Base-by-base conservation (phyloP, 1,140 invertebrate genomes). In the Euura lappo region DNA sequence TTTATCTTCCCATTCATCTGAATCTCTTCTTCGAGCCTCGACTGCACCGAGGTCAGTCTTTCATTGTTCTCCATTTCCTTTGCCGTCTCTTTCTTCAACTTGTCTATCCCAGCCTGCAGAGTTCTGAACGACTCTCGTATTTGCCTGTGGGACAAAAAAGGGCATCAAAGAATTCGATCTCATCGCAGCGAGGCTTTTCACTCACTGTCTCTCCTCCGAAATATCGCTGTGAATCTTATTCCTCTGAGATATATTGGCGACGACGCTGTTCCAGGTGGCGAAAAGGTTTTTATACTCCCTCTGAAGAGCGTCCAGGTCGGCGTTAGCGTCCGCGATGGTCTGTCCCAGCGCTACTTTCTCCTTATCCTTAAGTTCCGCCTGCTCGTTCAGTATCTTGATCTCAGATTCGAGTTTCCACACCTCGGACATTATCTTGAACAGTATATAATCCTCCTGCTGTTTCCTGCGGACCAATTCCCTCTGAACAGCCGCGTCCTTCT, bases 201-300 rank as follows among this genome's bases (percentile, higher is more conserved):
- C 82, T 84, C 84, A 93, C 92, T 80, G 85, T 78, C 91, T 89
- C 76, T 93, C 90, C 72, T 88, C 78, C 44, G 85, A 84, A 3
- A 93, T 87, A 76, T 91, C 90, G 74, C 90, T 89, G 68, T 91
- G 88, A 4, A 92, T 89, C 80, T 90, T 90, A 81, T 94, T 93
- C 60, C 93, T 84, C 65, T 92, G 90, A 47, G 89, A 88, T 74
- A 95, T 93, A 71, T 91, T 91, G 4, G 90, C 85, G 42, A 95
- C 88, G 28, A 94, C 91, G 6, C 91, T 90, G 79, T 93, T 92
- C 93, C 94, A 95, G 7, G 92, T 88, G 78, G 90, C 90, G 60
- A 93, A 87, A 3, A 94, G 85, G 13, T 90, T 89, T 46, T 90
- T 90, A 74, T 93, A 90, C 75, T 95, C 93, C 47, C 90, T 87